phyloP scores from a whole-genome alignment of 2,888 invertebrate genomes.

The Trachelus iudaicus region DNA sequence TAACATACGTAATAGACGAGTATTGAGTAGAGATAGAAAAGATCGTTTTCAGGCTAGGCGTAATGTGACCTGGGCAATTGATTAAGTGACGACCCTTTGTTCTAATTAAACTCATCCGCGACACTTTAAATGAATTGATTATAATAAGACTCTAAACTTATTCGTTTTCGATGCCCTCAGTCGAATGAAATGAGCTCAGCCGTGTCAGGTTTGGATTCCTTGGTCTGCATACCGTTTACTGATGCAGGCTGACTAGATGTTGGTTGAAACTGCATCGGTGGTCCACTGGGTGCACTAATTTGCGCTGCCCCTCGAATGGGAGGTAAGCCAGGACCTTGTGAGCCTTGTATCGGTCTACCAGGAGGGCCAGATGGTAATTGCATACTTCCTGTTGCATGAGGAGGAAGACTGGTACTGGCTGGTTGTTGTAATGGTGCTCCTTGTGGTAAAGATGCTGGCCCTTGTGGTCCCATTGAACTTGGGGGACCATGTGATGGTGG shows the following conservation, averaged over 20 bases:
- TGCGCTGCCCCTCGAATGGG: constrained; percentile 37
- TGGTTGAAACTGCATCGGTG: constrained; percentile 39
- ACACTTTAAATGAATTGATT: not conserved
- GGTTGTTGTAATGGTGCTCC: constrained; percentile 33
- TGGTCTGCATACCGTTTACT: constrained; percentile 34
- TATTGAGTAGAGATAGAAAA: not conserved
- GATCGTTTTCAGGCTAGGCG: not conserved
- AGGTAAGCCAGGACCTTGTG: constrained; percentile 24
- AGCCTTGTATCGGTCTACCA: constrained; percentile 23
- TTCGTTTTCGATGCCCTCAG: constrained; percentile 55
- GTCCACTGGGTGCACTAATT: constrained; percentile 32
- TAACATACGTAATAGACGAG: not conserved
- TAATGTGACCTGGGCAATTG: not conserved
- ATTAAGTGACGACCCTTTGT: not conserved
- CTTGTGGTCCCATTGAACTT: constrained; percentile 25
- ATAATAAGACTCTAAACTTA: not conserved
- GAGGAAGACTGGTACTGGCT: constrained; percentile 29
- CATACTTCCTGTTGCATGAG: constrained; percentile 31
- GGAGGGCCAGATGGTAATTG: constrained; percentile 29
- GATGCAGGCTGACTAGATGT: constrained; percentile 23
- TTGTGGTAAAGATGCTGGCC: constrained; percentile 25
- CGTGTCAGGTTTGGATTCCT: constrained; percentile 70
- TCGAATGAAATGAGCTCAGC: constrained; percentile 87
- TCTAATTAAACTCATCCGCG: not conserved
- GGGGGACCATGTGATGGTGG: constrained; percentile 26